A percentile compares a stretch with the other conserved stretches of the same genome.
Evolutionary conservation across 2,113 vertebrate species (phyloP).

Genomic region (Hassar affinis): DNA sequence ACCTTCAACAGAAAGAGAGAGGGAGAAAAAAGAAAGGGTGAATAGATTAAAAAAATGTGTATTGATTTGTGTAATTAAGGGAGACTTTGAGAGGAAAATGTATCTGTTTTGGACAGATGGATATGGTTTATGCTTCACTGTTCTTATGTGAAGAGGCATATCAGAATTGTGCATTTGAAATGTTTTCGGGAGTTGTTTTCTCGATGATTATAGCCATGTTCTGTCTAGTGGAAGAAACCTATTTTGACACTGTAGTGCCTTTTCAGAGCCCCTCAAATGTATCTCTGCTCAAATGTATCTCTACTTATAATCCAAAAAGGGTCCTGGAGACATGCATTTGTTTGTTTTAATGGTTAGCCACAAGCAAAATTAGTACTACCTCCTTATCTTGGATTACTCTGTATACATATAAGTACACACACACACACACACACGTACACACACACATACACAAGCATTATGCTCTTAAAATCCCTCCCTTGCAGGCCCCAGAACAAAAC

Average conservation of each 20-base stretch:
- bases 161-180: constrained; percentile 19
- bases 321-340: constrained; percentile 9
- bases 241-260: constrained; percentile 21
- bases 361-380: constrained; percentile 34
- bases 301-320: background rate
- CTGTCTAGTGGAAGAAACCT: constrained; percentile 12
- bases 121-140: constrained; percentile 41
- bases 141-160: constrained; percentile 32
- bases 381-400: constrained; percentile 34
- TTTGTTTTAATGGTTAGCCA: constrained; percentile 41
- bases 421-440: background rate
- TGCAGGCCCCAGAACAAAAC: constrained; percentile 20
- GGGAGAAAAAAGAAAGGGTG: constrained; percentile 57
- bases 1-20: constrained; percentile 73
- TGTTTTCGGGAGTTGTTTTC: background rate
- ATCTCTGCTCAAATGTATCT: background rate
- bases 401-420: background rate
- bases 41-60: constrained; percentile 79
- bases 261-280: background rate
- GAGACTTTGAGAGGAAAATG: constrained; percentile 69
- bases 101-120: constrained; percentile 47
- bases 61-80: constrained; percentile 91
- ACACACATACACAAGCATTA: constrained; percentile 33
- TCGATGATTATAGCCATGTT: background rate
- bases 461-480: constrained; percentile 26